phyloP scores from a whole-genome alignment of 1,140 invertebrate genomes.

The Bilobella aurantiaca region DNA sequence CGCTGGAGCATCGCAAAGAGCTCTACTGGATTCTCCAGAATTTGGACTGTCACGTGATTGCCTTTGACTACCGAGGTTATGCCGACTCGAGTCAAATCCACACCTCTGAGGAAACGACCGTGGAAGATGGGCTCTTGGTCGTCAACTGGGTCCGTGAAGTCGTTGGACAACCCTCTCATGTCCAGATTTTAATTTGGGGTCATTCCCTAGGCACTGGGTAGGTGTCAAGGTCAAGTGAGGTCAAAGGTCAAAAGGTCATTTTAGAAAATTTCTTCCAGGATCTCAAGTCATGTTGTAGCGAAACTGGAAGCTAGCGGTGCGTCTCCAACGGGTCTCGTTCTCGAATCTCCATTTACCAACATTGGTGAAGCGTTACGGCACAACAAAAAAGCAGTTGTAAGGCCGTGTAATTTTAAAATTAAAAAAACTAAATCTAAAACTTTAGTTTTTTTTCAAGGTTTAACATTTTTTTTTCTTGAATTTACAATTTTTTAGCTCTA shows the following conservation, averaged over 20 bases:
- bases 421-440: not conserved
- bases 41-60: constrained; percentile 71
- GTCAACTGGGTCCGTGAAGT: constrained; percentile 61
- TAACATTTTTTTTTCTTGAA: not conserved
- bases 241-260: not conserved
- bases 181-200: constrained; percentile 71
- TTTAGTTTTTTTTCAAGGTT: not conserved
- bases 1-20: constrained; percentile 62
- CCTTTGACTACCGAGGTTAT: constrained; percentile 87
- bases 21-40: constrained; percentile 69
- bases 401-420: not conserved
- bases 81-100: constrained; percentile 65
- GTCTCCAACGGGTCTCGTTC: constrained; percentile 56
- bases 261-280: constrained; percentile 40
- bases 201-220: constrained; percentile 69
- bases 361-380: constrained; percentile 59
- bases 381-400: constrained; percentile 62
- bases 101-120: constrained; percentile 69
- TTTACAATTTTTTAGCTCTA: constrained; percentile 35
- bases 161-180: constrained; percentile 30
- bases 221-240: too few relatives aligned
- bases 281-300: constrained; percentile 51
- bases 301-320: constrained; percentile 42
- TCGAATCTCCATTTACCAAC: constrained; percentile 78
- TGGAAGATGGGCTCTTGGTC: constrained; percentile 65